phyloP scores from a whole-genome alignment of 1,140 invertebrate species.

The Melitaea cinxia region DNA sequence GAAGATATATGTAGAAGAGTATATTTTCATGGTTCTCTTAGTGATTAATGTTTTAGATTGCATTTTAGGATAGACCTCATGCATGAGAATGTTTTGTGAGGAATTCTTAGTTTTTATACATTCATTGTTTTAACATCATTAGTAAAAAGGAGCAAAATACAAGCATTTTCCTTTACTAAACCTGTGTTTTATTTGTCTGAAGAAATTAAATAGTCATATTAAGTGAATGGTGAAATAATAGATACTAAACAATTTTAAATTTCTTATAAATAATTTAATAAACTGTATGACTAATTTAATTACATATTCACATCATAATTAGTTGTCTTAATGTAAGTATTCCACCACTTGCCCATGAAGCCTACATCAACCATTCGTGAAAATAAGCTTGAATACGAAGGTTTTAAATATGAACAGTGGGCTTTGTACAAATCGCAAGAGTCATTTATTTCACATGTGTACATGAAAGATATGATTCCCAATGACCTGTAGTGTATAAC shows the following conservation, averaged over 20 bases:
- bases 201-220: too few relatives aligned
- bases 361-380: slow-evolving; percentile 90
- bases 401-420: slow-evolving; percentile 87
- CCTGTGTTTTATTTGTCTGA: slow-evolving; percentile 10
- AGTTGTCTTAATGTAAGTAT: slow-evolving; percentile 86
- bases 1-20: slow-evolving; percentile 47
- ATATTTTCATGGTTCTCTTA: slow-evolving; percentile 42
- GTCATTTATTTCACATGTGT: slow-evolving; percentile 86
- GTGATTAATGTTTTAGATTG: slow-evolving; percentile 61
- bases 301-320: slow-evolving; percentile 89
- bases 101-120: slow-evolving; percentile 68
- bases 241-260: too few relatives aligned
- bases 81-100: slow-evolving; percentile 61
- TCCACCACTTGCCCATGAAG: slow-evolving; percentile 88
- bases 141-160: slow-evolving; percentile 65
- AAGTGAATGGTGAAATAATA: too few relatives aligned
- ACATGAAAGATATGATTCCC: slow-evolving; percentile 88
- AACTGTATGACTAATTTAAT: neutral
- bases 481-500: slow-evolving; percentile 85
- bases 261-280: neutral
- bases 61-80: slow-evolving; percentile 54
- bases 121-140: slow-evolving; percentile 65
- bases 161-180: slow-evolving; percentile 18
- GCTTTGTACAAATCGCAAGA: slow-evolving; percentile 87
- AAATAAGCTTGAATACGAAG: slow-evolving; percentile 83